Evolutionary conservation across 2,797 vertebrate species (phyloP).

Genomic region (Sebastolobus alascanus): DNA sequence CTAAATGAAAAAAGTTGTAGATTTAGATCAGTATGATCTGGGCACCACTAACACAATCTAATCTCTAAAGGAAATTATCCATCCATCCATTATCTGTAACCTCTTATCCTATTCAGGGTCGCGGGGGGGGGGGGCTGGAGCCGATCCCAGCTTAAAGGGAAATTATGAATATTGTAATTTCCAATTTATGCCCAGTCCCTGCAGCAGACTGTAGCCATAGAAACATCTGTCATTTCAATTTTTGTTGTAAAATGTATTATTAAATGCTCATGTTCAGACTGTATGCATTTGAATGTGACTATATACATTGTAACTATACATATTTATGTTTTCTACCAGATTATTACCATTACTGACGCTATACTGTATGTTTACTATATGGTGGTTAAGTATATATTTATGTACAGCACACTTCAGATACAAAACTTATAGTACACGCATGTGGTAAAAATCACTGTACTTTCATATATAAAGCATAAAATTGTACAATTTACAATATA

Average conservation of each 20-base stretch:
- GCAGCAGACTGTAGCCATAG: not conserved
- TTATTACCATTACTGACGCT: not conserved
- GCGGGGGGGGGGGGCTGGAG: rapidly evolving
- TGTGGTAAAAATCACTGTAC: not conserved
- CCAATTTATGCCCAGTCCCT: not conserved
- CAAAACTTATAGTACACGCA: too few species aligned
- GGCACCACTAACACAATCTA: not conserved
- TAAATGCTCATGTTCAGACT: not conserved
- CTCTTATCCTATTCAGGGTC: too few species aligned
- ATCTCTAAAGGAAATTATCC: not conserved
- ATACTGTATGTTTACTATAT: rapidly evolving
- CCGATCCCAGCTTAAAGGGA: too few species aligned
- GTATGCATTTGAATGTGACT: not conserved
- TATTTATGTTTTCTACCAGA: not conserved
- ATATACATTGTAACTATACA: not conserved
- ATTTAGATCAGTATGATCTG: not conserved
- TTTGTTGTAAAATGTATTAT: not conserved
- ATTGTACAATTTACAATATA: not conserved
- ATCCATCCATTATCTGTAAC: too few species aligned
- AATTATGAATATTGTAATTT: not conserved
- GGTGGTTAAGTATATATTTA: not conserved
- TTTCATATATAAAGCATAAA: not conserved
- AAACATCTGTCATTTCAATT: not conserved
- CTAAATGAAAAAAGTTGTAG: not conserved
- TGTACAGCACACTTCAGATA: not conserved